phyloP scores from a whole-genome alignment of 2,888 invertebrate genomes.

The Microdon myrmicae region DNA sequence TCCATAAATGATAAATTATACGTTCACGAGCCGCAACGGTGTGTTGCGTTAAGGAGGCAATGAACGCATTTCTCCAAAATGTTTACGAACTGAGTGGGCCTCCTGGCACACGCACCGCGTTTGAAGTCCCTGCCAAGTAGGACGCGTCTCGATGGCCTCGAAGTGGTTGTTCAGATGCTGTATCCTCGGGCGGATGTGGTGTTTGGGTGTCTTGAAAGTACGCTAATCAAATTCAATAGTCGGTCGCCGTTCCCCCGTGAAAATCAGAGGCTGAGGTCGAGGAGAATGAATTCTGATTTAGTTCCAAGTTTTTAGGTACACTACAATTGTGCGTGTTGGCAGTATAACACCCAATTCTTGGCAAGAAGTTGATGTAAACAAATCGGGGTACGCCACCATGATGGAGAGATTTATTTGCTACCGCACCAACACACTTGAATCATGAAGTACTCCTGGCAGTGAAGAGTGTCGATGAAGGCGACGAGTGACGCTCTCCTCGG shows the following conservation, averaged over 20 bases:
- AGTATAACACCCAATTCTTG: conserved; percentile 41
- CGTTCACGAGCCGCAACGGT: conserved; percentile 20
- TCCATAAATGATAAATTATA: conserved; percentile 47
- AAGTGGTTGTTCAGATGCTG: conserved; percentile 7
- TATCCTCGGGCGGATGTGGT: conserved; percentile 34
- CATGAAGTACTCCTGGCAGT: conserved; percentile 24
- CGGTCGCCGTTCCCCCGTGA: neutral
- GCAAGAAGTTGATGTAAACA: conserved; percentile 42
- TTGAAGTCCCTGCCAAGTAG: conserved; percentile 47
- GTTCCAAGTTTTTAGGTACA: conserved; percentile 26
- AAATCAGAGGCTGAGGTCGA: neutral
- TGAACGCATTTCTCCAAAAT: conserved; percentile 39
- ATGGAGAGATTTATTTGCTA: conserved; percentile 26
- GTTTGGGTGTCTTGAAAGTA: conserved; percentile 15
- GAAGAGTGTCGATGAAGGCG: conserved; percentile 15
- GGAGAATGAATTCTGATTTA: conserved; percentile 25
- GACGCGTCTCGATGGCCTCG: conserved; percentile 30
- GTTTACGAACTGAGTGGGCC: conserved; percentile 22
- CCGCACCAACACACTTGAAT: conserved; percentile 34
- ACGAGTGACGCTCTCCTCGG: too few species aligned
- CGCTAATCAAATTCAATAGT: conserved; percentile 17
- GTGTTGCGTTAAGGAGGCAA: conserved; percentile 27
- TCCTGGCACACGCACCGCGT: conserved; percentile 40
- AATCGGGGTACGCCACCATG: conserved; percentile 18
- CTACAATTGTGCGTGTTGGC: conserved; percentile 29